A percentile compares a stretch with the other conserved stretches of the same genome.
phyloP scores from a whole-genome alignment of 2,888 invertebrate genomes.

The Acleris sparsana region DNA sequence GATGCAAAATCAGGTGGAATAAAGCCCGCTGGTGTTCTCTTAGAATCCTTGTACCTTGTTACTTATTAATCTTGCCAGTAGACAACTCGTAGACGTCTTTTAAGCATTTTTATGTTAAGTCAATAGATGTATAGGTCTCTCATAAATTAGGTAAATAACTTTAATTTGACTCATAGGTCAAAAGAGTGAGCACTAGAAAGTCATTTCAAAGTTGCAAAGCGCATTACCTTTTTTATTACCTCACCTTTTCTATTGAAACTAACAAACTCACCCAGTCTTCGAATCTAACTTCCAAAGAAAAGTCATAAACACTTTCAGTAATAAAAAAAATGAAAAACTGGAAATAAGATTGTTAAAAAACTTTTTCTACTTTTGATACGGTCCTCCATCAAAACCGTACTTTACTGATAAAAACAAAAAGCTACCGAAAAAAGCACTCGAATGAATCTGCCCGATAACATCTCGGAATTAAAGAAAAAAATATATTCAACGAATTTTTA shows the following conservation, averaged over 20 bases:
- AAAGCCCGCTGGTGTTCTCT: too few species aligned
- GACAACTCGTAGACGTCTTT: too few species aligned
- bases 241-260: slow-evolving; percentile 18
- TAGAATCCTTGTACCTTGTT: too few species aligned
- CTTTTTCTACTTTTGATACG: slow-evolving; percentile 35
- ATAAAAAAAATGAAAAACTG: slow-evolving; percentile 8
- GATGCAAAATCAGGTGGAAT: too few species aligned
- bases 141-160: background rate
- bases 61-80: too few species aligned
- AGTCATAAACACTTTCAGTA: slow-evolving; percentile 29
- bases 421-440: slow-evolving; percentile 60
- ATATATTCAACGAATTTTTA: slow-evolving; percentile 46
- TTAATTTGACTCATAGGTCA: background rate
- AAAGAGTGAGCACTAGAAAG: background rate
- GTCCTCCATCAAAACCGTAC: slow-evolving; percentile 48
- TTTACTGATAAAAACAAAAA: slow-evolving; percentile 56
- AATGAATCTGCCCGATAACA: slow-evolving; percentile 74
- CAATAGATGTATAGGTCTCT: too few species aligned
- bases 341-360: slow-evolving; percentile 19
- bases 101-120: too few species aligned
- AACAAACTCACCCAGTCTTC: slow-evolving; percentile 1
- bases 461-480: slow-evolving; percentile 55
- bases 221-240: background rate
- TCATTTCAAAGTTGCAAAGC: background rate
- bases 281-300: slow-evolving; percentile 23